These are phyloP conservation scores for Solenopsis invicta DNA, from an alignment of 1,140 invertebrate genomes.

Conservation along the genomic window DNA sequence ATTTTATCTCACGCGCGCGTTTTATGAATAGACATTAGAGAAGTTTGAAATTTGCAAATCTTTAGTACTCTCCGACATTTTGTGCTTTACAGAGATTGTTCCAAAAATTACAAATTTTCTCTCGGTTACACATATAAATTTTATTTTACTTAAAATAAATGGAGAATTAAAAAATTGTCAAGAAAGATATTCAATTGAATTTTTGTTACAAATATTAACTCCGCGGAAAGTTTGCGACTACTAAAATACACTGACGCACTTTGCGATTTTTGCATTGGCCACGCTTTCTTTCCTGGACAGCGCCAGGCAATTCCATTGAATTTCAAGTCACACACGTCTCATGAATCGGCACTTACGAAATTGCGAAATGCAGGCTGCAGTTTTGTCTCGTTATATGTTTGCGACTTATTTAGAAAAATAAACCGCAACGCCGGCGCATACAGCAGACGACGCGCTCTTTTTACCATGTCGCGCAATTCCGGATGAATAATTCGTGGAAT, in stretches of 20 bases:
- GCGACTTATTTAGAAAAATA: constrained; percentile 50
- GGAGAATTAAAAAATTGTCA: neutral
- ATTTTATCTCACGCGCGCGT: constrained; percentile 42
- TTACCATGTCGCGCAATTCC: constrained; percentile 19
- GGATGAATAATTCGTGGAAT: constrained; percentile 54
- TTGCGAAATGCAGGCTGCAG: constrained; percentile 20
- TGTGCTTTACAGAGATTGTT: neutral
- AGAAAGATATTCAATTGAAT: neutral
- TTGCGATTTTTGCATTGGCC: neutral
- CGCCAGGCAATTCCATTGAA: constrained; percentile 43
- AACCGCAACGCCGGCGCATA: constrained; percentile 20
- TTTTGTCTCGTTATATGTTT: constrained; percentile 3
- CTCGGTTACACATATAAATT: neutral
- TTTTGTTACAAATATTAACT: neutral
- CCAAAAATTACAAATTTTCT: neutral
- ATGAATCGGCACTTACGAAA: constrained; percentile 56
- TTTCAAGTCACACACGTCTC: constrained; percentile 48
- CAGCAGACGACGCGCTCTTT: constrained; percentile 4
- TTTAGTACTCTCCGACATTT: neutral
- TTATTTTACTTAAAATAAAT: neutral
- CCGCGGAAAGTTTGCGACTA: neutral
- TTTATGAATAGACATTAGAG: constrained; percentile 42
- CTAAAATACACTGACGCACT: neutral
- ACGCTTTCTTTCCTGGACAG: constrained; percentile 7
- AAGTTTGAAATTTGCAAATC: constrained; percentile 22